Evolutionary conservation across 2,113 vertebrate species (phyloP).

Genomic region (Neodon shergylaensis): DNA sequence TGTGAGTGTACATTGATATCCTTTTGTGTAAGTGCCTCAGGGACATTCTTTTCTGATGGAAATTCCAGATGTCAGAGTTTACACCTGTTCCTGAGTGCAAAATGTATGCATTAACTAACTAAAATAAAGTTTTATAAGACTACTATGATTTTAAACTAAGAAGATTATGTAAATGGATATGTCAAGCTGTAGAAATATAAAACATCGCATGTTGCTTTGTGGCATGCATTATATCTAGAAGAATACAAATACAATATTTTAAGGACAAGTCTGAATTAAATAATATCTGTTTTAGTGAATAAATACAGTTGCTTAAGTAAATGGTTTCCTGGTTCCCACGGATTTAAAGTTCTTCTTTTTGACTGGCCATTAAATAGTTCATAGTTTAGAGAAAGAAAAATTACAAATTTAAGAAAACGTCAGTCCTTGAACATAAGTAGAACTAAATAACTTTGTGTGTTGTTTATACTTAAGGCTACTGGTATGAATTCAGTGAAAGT

Average conservation of each 20-base stretch:
- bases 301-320: slow-evolving; percentile 24
- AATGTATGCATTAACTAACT: slow-evolving; percentile 66
- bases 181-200: slow-evolving; percentile 44
- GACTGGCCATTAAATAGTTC: background rate
- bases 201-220: slow-evolving; percentile 44
- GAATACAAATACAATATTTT: slow-evolving; percentile 56
- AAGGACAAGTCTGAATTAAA: slow-evolving; percentile 51
- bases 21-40: slow-evolving; percentile 68
- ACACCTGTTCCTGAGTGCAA: slow-evolving; percentile 75
- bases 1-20: slow-evolving; percentile 67
- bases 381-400: background rate
- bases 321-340: slow-evolving; percentile 42
- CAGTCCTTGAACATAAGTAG: background rate
- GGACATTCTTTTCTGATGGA: slow-evolving; percentile 76
- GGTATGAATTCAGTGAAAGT: background rate
- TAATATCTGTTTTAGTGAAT: slow-evolving; percentile 40
- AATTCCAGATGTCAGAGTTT: slow-evolving; percentile 80
- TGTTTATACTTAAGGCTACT: slow-evolving; percentile 30
- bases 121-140: slow-evolving; percentile 71
- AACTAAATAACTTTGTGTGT: background rate
- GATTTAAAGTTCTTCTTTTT: slow-evolving; percentile 9
- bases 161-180: slow-evolving; percentile 57
- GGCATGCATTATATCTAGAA: slow-evolving; percentile 52
- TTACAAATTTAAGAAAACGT: slow-evolving; percentile 13
- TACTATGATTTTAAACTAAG: slow-evolving; percentile 61